A percentile compares a stretch with the other conserved stretches of the same genome.
Conservation (phyloP, 1,140 invertebrate species). For the Bombus polaris region DNA sequence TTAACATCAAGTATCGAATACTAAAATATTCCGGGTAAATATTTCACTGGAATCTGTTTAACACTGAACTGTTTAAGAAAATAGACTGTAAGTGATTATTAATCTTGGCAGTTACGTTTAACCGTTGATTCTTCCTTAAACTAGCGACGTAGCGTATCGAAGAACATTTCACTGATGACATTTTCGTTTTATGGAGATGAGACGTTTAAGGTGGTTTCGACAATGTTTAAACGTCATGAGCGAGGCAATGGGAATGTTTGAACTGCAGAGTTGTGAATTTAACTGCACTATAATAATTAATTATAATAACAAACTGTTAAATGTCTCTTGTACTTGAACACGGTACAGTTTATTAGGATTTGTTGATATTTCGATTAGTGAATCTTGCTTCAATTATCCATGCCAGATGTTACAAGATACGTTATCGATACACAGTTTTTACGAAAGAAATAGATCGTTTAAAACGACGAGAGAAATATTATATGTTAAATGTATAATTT, state of each 20-base stretch:
- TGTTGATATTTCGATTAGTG: not conserved
- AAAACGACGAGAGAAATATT: not conserved
- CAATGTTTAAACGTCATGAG: not conserved
- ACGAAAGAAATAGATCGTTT: too few relatives aligned
- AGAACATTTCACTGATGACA: not conserved
- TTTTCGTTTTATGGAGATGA: not conserved
- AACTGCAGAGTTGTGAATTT: not conserved
- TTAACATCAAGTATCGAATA: not conserved
- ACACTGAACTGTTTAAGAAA: not conserved
- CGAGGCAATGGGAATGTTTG: not conserved
- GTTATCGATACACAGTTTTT: not conserved
- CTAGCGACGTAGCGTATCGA: not conserved
- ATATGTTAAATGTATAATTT: not conserved
- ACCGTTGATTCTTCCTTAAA: not conserved
- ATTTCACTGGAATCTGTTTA: not conserved
- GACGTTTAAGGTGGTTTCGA: not conserved
- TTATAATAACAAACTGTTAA: not conserved
- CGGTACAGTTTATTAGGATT: not conserved
- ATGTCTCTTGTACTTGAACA: not conserved
- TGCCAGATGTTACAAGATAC: not conserved
- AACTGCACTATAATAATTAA: not conserved
- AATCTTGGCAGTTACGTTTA: not conserved
- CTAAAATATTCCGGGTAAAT: not conserved
- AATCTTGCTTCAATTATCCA: not conserved
- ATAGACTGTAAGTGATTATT: not conserved